Evolutionary conservation across 1,140 invertebrate genomes (phyloP).

Genomic region (Drosophila malerkotliana): DNA sequence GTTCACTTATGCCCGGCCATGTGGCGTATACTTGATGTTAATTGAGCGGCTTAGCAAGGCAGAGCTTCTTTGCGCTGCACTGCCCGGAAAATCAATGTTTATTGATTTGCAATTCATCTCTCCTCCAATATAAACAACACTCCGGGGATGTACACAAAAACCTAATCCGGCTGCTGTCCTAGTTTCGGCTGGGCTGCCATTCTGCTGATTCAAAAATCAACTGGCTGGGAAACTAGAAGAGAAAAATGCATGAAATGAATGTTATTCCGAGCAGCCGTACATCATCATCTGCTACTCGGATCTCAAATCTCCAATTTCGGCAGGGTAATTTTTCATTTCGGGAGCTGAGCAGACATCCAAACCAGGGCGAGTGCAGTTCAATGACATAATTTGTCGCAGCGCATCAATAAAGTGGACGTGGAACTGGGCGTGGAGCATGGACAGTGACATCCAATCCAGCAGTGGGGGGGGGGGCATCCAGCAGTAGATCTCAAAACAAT

Average conservation of each 20-base stretch:
- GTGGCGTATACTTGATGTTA: constrained; percentile 24
- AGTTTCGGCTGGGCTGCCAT: constrained; percentile 16
- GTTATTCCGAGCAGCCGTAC: constrained; percentile 61
- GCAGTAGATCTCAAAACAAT: constrained; percentile 56
- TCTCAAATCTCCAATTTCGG: constrained; percentile 10
- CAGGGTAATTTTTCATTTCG: constrained; percentile 71
- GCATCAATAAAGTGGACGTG: constrained; percentile 62
- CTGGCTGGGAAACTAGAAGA: constrained; percentile 45
- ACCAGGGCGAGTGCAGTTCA: constrained; percentile 64
- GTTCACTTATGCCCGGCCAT: constrained; percentile 24
- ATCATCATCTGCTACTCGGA: constrained; percentile 42
- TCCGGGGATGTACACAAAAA: constrained; percentile 21
- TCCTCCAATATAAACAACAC: constrained; percentile 31
- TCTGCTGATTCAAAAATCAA: constrained; percentile 58
- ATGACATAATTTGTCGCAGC: constrained; percentile 80
- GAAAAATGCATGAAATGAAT: constrained; percentile 64
- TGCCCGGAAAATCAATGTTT: constrained; percentile 26
- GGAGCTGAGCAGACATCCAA: constrained; percentile 17
- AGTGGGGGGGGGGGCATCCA: constrained; percentile 3
- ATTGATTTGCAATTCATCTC: constrained; percentile 35
- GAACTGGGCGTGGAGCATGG: not conserved
- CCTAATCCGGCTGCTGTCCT: constrained; percentile 13
- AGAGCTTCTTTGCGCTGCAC: not conserved
- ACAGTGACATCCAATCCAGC: not conserved
- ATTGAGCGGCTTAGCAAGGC: constrained; percentile 16